phyloP scores from a whole-genome alignment of 2,888 invertebrate species.

The Calameuta filiformis region DNA sequence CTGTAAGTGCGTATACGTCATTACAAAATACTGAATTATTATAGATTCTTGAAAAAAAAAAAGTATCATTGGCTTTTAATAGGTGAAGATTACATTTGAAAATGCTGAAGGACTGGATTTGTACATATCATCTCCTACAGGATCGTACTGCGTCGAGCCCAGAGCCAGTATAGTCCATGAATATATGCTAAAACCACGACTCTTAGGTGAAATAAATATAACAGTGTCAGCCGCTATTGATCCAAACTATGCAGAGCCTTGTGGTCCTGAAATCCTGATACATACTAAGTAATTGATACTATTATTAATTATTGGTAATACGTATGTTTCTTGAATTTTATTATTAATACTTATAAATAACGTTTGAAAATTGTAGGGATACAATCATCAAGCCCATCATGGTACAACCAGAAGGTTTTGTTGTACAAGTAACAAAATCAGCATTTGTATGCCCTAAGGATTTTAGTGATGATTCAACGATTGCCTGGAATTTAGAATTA shows the following conservation, averaged over 20 bases:
- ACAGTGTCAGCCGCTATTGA: slow-evolving; percentile 68
- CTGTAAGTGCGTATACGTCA: slow-evolving; percentile 67
- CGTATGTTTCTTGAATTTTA: slow-evolving; percentile 8
- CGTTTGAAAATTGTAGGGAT: slow-evolving; percentile 65
- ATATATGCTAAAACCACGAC: slow-evolving; percentile 48
- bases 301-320: slow-evolving; percentile 3
- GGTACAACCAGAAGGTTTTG: slow-evolving; percentile 80
- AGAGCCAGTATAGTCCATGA: slow-evolving; percentile 56
- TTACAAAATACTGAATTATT: not conserved
- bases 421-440: slow-evolving; percentile 74
- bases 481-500: slow-evolving; percentile 66
- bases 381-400: slow-evolving; percentile 72
- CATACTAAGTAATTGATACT: slow-evolving; percentile 62
- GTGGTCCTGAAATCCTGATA: slow-evolving; percentile 68
- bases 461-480: slow-evolving; percentile 53
- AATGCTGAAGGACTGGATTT: slow-evolving; percentile 50
- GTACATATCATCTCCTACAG: slow-evolving; percentile 36
- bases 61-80: not conserved
- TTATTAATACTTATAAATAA: slow-evolving; percentile 4
- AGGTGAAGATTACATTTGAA: slow-evolving; percentile 53
- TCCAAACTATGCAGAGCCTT: slow-evolving; percentile 61
- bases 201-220: slow-evolving; percentile 68
- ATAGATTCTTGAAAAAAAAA: not conserved
- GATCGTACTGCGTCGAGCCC: slow-evolving; percentile 51
- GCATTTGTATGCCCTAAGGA: slow-evolving; percentile 76